Percentiles rank a stretch among this genome's conserved stretches.
phyloP scores from a whole-genome alignment of 1,140 invertebrate species.

The Druon quercuslanigerum region DNA sequence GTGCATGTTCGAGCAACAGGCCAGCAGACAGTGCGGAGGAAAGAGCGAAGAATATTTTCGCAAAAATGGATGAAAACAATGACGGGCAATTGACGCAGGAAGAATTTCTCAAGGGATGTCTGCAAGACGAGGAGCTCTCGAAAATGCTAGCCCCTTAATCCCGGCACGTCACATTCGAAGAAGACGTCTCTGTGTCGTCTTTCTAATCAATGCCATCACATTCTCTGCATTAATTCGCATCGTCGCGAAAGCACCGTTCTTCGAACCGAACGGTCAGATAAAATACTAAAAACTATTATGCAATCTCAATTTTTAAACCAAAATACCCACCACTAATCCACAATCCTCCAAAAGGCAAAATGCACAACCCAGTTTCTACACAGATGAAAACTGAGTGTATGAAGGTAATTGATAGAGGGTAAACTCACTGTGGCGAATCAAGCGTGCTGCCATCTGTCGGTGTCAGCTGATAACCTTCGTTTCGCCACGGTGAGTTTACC shows the following conservation, averaged over 20 bases:
- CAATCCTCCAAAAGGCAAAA: background rate
- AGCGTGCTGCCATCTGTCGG: no score
- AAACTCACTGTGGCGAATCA: no score
- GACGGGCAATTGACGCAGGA: constrained; percentile 98
- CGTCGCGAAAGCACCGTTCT: background rate
- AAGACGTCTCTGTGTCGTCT: constrained; percentile 28
- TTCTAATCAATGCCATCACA: constrained; percentile 21
- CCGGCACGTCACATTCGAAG: constrained; percentile 51
- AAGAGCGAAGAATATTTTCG: constrained; percentile 98
- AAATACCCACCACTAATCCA: background rate
- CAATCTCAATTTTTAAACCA: background rate
- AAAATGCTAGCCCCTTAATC: constrained; percentile 95
- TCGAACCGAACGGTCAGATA: constrained; percentile 9
- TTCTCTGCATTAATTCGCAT: constrained; percentile 8
- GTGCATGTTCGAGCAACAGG: constrained; percentile 94
- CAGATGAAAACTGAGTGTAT: no score
- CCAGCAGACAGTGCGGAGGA: constrained; percentile 96
- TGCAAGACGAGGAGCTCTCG: constrained; percentile 97
- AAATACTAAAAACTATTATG: constrained; percentile 7
- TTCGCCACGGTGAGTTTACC: no score
- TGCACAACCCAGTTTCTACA: no score
- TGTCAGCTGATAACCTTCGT: no score
- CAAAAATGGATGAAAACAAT: constrained; percentile 99
- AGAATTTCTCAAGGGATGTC: constrained; percentile 98
- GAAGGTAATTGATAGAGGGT: no score